phyloP scores from a whole-genome alignment of 2,888 invertebrate species.

The Pinctada fucata region DNA sequence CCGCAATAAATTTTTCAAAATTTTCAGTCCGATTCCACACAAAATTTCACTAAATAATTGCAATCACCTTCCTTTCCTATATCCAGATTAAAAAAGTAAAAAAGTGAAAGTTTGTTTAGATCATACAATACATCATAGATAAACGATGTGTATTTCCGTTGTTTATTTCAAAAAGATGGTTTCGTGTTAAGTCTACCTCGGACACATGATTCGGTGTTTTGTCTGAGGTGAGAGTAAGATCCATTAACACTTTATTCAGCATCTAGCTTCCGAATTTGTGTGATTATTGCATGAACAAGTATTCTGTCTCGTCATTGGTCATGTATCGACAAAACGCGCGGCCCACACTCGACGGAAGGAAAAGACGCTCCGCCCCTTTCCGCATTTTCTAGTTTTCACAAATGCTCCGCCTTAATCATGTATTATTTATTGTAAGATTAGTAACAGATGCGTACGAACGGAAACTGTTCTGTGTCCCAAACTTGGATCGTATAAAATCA shows the following conservation, averaged over 20 bases:
- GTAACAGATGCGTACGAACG: constrained; percentile 6
- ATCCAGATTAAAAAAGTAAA: constrained; percentile 6
- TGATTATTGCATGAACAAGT: constrained; percentile 22
- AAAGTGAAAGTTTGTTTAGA: too few species aligned
- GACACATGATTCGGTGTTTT: constrained; percentile 22
- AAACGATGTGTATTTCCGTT: too few species aligned
- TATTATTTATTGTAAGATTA: not conserved
- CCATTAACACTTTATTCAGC: constrained; percentile 30
- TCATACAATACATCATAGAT: too few species aligned
- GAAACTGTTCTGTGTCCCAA: not conserved
- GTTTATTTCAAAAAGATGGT: too few species aligned
- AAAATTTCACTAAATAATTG: not conserved
- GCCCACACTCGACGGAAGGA: not conserved
- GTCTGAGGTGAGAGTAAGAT: constrained; percentile 22
- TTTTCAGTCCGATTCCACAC: constrained; percentile 6
- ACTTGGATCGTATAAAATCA: not conserved
- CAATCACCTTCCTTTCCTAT: constrained; percentile 7
- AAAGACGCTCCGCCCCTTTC: constrained; percentile 6
- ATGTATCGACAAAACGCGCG: not conserved
- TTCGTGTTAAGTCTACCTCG: not conserved
- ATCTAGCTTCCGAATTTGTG: constrained; percentile 9
- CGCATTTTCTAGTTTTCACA: not conserved
- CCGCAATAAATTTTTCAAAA: not conserved
- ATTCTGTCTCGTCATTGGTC: constrained; percentile 21
- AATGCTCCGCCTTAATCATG: constrained; percentile 12